These are phyloP conservation scores for Drosophila suzukii DNA, from an alignment of 1,140 invertebrate genomes.

Conservation along the genomic window DNA sequence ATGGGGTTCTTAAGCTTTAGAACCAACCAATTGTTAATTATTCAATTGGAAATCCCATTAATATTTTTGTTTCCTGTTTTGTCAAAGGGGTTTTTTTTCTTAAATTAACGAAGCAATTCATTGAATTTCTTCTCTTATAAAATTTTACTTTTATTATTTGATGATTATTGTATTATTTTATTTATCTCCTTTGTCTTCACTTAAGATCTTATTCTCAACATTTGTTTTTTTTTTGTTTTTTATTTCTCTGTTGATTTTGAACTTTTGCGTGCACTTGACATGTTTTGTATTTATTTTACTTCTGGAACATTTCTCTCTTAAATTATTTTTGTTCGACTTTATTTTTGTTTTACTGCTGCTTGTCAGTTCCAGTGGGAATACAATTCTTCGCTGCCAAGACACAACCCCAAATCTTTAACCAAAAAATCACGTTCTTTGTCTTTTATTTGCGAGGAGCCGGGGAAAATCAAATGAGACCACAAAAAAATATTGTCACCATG, in stretches of 20 bases:
- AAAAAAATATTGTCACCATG: constrained; percentile 29
- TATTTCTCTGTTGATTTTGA: constrained; percentile 26
- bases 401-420: constrained; percentile 46
- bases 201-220: constrained; percentile 1
- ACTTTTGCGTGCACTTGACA: constrained; percentile 53
- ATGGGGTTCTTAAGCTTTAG: too few species aligned
- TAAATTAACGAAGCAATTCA: neutral
- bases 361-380: constrained; percentile 59
- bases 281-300: constrained; percentile 53
- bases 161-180: neutral
- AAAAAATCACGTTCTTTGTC: constrained; percentile 76
- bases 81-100: neutral
- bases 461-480: constrained; percentile 12
- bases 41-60: neutral
- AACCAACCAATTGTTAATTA: neutral
- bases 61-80: neutral
- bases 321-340: constrained; percentile 16
- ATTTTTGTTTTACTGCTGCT: constrained; percentile 38
- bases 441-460: constrained; percentile 32
- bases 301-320: constrained; percentile 23
- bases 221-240: constrained; percentile 17
- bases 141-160: neutral
- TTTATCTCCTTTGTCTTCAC: constrained; percentile 4
- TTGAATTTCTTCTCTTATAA: neutral
- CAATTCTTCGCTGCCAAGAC: constrained; percentile 52